These are phyloP conservation scores for Drosophila barbarae DNA, from an alignment of 2,888 invertebrate genomes.

Conservation along the genomic window DNA sequence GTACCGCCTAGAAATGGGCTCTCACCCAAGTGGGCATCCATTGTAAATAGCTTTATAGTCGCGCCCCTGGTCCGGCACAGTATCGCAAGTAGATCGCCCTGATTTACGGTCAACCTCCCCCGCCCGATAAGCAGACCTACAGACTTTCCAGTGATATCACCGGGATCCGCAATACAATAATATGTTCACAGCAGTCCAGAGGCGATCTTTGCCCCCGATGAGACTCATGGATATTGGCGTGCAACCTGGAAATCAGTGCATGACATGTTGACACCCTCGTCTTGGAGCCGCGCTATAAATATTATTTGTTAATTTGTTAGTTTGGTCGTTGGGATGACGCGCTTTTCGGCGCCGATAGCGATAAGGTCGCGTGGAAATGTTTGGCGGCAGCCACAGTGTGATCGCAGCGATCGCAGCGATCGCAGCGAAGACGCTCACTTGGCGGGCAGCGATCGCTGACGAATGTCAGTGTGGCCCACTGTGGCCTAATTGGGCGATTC, in stretches of 20 bases:
- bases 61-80: neutral
- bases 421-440: neutral
- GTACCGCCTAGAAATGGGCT: neutral
- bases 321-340: slow-evolving; percentile 10
- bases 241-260: neutral
- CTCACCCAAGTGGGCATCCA: neutral
- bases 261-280: slow-evolving; percentile 3
- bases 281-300: neutral
- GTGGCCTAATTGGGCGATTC: slow-evolving; percentile 10
- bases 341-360: slow-evolving; percentile 5
- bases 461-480: neutral
- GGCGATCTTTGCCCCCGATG: slow-evolving; percentile 8
- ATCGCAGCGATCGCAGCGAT: too few relatives aligned
- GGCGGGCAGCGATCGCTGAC: too few relatives aligned
- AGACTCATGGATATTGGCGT: slow-evolving; percentile 2
- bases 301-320: neutral
- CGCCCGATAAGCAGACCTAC: neutral
- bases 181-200: neutral
- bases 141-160: slow-evolving; percentile 9
- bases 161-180: neutral
- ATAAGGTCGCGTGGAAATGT: slow-evolving; percentile 24
- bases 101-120: slow-evolving; percentile 1
- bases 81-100: slow-evolving; percentile 11
- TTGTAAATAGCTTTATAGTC: neutral
- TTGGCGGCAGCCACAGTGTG: slow-evolving; percentile 1